A percentile compares a stretch with the other conserved stretches of the same genome.
phyloP scores from a whole-genome alignment of 1,140 invertebrate species.

The Ceratina japonica region DNA sequence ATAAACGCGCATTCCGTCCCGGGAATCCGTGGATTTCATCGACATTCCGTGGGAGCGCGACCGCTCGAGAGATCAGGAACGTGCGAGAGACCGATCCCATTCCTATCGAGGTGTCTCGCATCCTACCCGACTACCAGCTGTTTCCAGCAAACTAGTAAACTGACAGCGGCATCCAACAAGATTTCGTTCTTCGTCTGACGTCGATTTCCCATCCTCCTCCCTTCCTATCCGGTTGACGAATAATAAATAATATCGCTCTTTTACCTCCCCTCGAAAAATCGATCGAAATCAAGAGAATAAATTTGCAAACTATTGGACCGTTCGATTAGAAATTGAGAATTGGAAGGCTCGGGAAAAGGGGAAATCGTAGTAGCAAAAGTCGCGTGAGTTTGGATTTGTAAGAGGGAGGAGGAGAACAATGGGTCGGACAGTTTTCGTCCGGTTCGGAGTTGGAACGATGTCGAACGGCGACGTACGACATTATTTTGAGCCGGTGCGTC shows the following conservation, averaged over 20 bases:
- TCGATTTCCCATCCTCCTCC: constrained; percentile 9
- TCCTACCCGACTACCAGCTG: not conserved
- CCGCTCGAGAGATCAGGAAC: constrained; percentile 49
- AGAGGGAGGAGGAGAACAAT: not conserved
- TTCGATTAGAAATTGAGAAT: no score
- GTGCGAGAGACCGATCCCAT: constrained; percentile 40
- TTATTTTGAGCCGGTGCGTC: constrained; percentile 67
- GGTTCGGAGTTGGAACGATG: constrained; percentile 8
- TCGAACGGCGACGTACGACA: constrained; percentile 49
- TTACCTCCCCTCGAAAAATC: not conserved
- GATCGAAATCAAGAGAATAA: not conserved
- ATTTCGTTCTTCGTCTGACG: not conserved
- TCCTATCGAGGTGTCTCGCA: constrained; percentile 45
- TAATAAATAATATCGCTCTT: no score
- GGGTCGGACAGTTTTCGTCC: not conserved
- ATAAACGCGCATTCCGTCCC: constrained; percentile 42
- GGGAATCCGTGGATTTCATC: constrained; percentile 50
- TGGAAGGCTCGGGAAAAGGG: no score
- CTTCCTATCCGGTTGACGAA: not conserved
- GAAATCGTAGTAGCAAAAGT: no score
- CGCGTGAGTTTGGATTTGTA: no score
- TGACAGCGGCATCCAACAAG: not conserved
- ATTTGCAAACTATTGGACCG: no score
- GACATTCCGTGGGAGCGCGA: constrained; percentile 52
- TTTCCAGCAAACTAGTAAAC: constrained; percentile 13